These are phyloP conservation scores for Anguilla megastoma DNA, from an alignment of 2,797 vertebrate species.

Conservation along the genomic window DNA sequence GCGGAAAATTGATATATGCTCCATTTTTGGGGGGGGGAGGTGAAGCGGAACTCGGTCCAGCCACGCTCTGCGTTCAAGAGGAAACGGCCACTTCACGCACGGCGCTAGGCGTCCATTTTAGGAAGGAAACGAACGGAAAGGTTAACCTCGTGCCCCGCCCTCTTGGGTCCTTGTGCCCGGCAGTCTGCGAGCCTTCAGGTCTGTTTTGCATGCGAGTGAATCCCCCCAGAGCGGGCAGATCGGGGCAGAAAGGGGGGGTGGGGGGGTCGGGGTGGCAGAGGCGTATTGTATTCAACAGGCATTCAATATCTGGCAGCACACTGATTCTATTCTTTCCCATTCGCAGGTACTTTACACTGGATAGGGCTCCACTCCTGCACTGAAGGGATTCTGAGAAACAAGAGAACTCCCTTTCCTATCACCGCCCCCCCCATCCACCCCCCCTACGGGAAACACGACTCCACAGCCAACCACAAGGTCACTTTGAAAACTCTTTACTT, in stretches of 20 bases:
- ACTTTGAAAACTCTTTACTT: conserved; percentile 12
- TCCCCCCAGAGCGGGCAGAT: not conserved
- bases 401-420: not conserved
- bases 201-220: not conserved
- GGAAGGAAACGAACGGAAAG: not conserved
- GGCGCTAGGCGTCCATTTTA: not conserved
- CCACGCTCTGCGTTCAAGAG: not conserved
- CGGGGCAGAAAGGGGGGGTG: not conserved
- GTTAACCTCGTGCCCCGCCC: not conserved
- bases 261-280: too few relatives aligned
- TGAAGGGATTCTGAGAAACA: not conserved
- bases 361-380: not conserved
- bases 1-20: conserved; percentile 40
- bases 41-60: not conserved
- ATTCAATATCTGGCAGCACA: conserved; percentile 18
- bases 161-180: not conserved
- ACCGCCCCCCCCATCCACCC: not conserved
- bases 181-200: not conserved
- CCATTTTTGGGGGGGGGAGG: not conserved
- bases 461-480: not conserved
- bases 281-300: conserved; percentile 7
- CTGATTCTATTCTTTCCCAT: not conserved
- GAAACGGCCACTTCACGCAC: not conserved
- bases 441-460: not conserved
- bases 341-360: not conserved